Base-by-base conservation (phyloP, 1,140 invertebrate species). In the Oscheius sp. region DNA sequence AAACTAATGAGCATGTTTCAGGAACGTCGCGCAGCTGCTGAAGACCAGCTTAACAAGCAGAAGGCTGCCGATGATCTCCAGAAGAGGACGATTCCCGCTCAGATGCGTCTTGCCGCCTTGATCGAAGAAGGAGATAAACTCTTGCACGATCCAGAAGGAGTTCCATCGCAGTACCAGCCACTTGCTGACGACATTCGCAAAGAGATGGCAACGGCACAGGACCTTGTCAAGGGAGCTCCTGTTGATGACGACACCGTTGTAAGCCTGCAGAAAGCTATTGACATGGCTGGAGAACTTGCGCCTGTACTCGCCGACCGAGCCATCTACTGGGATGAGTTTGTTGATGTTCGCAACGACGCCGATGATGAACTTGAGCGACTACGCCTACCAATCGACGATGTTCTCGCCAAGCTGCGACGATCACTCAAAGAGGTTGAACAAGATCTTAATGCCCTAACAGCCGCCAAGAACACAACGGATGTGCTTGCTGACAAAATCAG, bases 91-190 rank as follows among this genome's bases (percentile, higher is more conserved):
- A 20, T 67, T 52, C 42, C 32, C 29, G 38, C 36, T 29, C 34
- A 78, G 10, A 49, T 45, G 18, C 65, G 65, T 18, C 75, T 79
- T 31, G 77, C 45, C 10, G 20, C 63, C 18, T 62, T 77, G n/a
- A 61, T 81, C 42, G 68, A 29, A 18, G 55, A 80, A 23, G 79
- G 77, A 20, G 52, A 67, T 20, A 32, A 64, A 13, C 67, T 68
- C 10, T 59, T 82, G 26, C 20, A 55, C 29, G 79, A 79, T 46
- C 36, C 77, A 23, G 64, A 78, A 74, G 75, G 78, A 10, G 62
- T 79, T 42, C 77, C 79, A 13, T 62, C 64, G 29, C 35, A 26
- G 28, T 79, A 80, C 46, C 45, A 75, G 20, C 55, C 61, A 49
- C 69, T 63, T 18, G 45, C 4, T 26, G 55, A 78, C 23, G 68